These are phyloP conservation scores for Xylocampa areola DNA, from an alignment of 2,888 invertebrate species.

Conservation along the genomic window DNA sequence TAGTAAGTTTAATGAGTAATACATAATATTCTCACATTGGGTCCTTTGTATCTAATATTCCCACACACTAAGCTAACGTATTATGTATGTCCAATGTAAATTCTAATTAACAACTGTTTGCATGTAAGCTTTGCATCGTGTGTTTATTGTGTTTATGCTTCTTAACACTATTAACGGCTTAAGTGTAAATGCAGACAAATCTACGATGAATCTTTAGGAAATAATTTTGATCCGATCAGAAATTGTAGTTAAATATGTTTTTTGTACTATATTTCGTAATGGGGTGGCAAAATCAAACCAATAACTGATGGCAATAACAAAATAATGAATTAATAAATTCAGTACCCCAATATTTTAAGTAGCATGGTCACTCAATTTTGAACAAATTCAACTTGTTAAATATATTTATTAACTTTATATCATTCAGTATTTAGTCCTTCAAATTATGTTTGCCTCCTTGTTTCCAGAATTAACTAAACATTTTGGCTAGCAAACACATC, in stretches of 20 bases:
- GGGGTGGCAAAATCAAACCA: conserved; percentile 45
- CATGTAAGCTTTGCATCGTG: conserved; percentile 76
- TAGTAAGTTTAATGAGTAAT: conserved; percentile 18
- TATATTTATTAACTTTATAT: too few species aligned
- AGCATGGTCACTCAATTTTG: too few species aligned
- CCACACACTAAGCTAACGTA: conserved; percentile 48
- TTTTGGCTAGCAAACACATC: not conserved
- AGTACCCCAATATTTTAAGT: too few species aligned
- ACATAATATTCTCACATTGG: too few species aligned
- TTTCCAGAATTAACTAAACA: not conserved
- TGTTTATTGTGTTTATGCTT: conserved; percentile 61
- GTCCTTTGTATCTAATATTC: conserved; percentile 36
- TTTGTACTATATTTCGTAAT: not conserved
- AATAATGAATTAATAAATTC: conserved; percentile 23
- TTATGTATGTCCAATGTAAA: conserved; percentile 48
- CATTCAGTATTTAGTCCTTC: too few species aligned
- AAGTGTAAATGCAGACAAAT: conserved; percentile 54
- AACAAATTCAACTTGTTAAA: too few species aligned
- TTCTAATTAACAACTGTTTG: conserved; percentile 53
- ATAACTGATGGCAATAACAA: conserved; percentile 16
- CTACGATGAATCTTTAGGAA: conserved; percentile 50
- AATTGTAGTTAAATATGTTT: too few species aligned
- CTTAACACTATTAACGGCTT: conserved; percentile 56
- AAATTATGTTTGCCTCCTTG: too few species aligned
- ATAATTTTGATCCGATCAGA: not conserved